phyloP scores from a whole-genome alignment of 2,113 vertebrate genomes.

The Paralichthys olivaceus region DNA sequence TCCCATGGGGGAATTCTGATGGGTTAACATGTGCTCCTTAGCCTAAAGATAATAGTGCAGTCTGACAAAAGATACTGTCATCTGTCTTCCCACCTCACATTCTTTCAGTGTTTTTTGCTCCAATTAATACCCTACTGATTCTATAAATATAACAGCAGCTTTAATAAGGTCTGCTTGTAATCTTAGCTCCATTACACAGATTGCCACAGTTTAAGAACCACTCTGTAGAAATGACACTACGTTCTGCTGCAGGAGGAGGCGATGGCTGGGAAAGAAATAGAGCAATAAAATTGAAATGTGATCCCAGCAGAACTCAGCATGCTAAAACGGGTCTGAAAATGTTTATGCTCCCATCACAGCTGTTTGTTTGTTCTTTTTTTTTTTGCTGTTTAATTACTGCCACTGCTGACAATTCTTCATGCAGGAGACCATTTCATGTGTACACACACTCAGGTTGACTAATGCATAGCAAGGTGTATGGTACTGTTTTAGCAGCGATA shows the following conservation, averaged over 20 bases:
- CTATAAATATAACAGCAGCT: constrained; percentile 75
- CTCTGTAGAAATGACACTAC: constrained; percentile 44
- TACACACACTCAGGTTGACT: background rate
- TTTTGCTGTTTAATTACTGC: constrained; percentile 41
- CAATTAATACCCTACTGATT: constrained; percentile 75
- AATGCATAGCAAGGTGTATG: constrained; percentile 1
- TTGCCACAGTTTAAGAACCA: constrained; percentile 75
- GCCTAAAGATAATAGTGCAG: constrained; percentile 58
- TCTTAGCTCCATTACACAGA: constrained; percentile 67
- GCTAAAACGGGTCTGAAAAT: constrained; percentile 64
- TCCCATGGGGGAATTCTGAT: constrained; percentile 53
- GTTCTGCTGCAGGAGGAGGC: constrained; percentile 11
- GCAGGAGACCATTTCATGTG: constrained; percentile 4
- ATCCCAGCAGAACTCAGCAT: constrained; percentile 73
- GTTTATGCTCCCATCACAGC: constrained; percentile 70
- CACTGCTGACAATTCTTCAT: constrained; percentile 15
- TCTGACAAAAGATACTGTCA: constrained; percentile 62
- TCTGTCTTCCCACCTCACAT: constrained; percentile 51
- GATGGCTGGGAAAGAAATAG: constrained; percentile 64
- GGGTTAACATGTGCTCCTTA: constrained; percentile 56
- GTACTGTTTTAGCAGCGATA: background rate
- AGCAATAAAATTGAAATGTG: constrained; percentile 72
- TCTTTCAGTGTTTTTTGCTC: constrained; percentile 63
- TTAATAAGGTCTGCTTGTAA: constrained; percentile 76
- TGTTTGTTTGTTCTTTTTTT: constrained; percentile 57